Percentiles rank a stretch among this genome's conserved stretches.
Evolutionary conservation across 2,888 invertebrate genomes (phyloP).

Genomic region (Ophonus ardosiacus): DNA sequence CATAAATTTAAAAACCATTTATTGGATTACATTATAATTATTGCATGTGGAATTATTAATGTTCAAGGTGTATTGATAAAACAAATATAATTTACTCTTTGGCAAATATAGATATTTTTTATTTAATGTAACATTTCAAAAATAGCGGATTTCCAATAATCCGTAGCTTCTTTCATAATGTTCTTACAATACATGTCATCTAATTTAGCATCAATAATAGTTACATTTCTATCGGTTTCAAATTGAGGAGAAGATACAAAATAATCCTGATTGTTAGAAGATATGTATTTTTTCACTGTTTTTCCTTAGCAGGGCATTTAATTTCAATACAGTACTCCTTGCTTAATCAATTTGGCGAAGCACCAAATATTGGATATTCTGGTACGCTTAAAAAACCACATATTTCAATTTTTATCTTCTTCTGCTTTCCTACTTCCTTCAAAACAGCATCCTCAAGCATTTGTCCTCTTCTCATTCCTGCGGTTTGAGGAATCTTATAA

Average conservation of each 20-base stretch:
- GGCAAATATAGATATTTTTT: too few relatives aligned
- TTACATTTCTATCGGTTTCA: slow-evolving; percentile 41
- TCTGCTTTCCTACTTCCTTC: background rate
- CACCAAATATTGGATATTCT: slow-evolving; percentile 54
- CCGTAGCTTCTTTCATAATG: slow-evolving; percentile 51
- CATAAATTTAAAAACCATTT: too few relatives aligned
- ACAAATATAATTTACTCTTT: too few relatives aligned
- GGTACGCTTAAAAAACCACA: background rate
- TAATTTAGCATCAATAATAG: too few relatives aligned
- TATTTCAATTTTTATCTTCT: background rate
- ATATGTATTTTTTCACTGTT: background rate
- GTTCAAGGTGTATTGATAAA: too few relatives aligned
- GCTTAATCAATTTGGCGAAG: slow-evolving; percentile 57
- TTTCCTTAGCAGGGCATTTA: slow-evolving; percentile 61
- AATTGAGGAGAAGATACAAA: too few relatives aligned
- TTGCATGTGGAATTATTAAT: too few relatives aligned
- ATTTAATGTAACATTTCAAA: too few relatives aligned
- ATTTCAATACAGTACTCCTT: slow-evolving; percentile 54
- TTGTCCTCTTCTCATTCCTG: background rate
- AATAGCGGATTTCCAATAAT: background rate
- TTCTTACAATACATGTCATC: too few relatives aligned
- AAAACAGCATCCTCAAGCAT: slow-evolving; percentile 2
- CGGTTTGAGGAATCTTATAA: background rate
- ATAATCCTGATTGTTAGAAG: too few relatives aligned
- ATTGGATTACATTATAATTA: too few relatives aligned